Conservation (phyloP, 1,140 invertebrate species). For the Samia ricini region DNA sequence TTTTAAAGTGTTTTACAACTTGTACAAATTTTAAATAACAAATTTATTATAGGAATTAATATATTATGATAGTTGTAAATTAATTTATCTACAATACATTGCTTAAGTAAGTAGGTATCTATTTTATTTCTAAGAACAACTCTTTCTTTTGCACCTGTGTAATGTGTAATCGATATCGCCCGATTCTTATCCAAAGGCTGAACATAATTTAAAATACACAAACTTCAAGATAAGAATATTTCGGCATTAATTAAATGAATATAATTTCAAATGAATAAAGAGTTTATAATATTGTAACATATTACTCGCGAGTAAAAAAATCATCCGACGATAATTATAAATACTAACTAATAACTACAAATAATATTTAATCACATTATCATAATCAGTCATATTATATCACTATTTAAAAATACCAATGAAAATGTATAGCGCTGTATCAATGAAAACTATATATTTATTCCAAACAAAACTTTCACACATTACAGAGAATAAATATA, state of each 20-base stretch:
- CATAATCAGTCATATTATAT: no score
- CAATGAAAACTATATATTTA: no score
- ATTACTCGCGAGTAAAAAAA: no score
- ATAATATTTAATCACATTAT: no score
- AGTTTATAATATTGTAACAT: neutral
- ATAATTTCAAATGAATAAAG: neutral
- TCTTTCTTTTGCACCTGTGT: neutral
- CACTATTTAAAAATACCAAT: neutral
- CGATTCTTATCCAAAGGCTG: neutral
- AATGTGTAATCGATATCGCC: neutral
- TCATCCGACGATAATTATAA: no score
- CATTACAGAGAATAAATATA: no score
- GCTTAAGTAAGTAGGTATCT: no score
- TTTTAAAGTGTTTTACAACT: no score
- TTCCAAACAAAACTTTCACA: neutral
- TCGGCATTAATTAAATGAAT: neutral
- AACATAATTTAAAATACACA: neutral
- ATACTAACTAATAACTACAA: no score
- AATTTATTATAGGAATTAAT: neutral
- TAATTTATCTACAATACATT: neutral
- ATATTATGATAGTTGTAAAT: neutral
- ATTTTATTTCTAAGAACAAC: neutral
- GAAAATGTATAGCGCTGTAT: no score
- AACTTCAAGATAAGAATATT: neutral
- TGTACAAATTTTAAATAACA: no score